Percentiles rank a stretch among this genome's conserved stretches.
phyloP scores from a whole-genome alignment of 2,888 invertebrate species.

The Galeopsomyia nigrocyanea region DNA sequence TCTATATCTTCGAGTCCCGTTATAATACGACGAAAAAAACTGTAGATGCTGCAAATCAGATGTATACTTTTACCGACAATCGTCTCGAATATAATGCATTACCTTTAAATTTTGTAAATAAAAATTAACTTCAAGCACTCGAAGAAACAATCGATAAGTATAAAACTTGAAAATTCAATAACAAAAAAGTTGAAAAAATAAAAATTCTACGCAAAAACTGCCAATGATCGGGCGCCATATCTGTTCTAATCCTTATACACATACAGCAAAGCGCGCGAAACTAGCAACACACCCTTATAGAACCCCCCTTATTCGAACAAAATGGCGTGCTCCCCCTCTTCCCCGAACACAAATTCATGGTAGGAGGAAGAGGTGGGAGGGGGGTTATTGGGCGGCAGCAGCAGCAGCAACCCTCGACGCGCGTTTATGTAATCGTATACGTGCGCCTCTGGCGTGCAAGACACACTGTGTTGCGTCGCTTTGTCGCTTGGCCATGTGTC shows the following conservation, averaged over 20 bases:
- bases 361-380: not conserved
- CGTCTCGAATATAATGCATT: no score
- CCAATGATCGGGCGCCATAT: conserved; percentile 25
- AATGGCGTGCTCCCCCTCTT: conserved; percentile 60
- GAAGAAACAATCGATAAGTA: no score
- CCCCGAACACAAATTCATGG: no score
- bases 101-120: no score
- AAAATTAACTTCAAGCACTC: no score
- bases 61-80: no score
- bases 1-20: no score
- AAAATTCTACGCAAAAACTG: not conserved
- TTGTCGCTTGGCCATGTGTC: conserved; percentile 68
- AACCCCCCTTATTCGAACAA: conserved; percentile 52
- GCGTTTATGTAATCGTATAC: conserved; percentile 64
- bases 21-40: no score
- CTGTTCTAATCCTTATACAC: conserved; percentile 13
- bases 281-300: not conserved
- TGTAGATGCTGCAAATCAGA: no score
- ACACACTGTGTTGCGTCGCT: conserved; percentile 52
- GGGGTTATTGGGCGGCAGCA: no score
- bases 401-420: not conserved
- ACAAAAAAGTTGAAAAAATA: not conserved
- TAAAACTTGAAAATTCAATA: no score
- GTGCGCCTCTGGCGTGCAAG: conserved; percentile 58
- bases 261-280: not conserved